Evolutionary conservation across 1,140 invertebrate genomes (phyloP).

Genomic region (Carposina sasakii): DNA sequence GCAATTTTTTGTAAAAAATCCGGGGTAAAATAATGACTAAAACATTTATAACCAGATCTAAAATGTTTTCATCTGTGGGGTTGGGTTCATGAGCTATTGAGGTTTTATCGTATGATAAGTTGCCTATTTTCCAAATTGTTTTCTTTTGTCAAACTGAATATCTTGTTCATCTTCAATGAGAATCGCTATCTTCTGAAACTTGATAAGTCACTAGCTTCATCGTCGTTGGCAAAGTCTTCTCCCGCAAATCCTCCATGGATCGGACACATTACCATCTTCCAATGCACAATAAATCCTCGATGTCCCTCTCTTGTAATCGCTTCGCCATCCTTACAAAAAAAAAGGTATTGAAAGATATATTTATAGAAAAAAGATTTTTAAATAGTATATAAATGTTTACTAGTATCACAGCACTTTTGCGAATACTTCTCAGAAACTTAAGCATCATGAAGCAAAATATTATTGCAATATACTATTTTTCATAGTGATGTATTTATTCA

Average conservation of each 20-base stretch:
- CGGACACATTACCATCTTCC: slow-evolving; percentile 35
- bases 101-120: slow-evolving; percentile 26
- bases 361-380: slow-evolving; percentile 34
- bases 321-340: slow-evolving; percentile 26
- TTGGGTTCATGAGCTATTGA: slow-evolving; percentile 27
- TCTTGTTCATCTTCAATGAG: slow-evolving; percentile 27
- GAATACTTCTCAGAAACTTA: no score
- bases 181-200: no score
- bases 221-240: slow-evolving; percentile 30
- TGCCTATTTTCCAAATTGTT: slow-evolving; percentile 37
- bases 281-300: slow-evolving; percentile 30
- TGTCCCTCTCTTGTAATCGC: slow-evolving; percentile 34
- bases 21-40: slow-evolving; percentile 28
- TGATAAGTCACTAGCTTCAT: no score
- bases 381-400: no score
- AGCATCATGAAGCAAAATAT: no score
- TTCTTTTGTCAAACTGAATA: slow-evolving; percentile 37
- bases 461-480: slow-evolving; percentile 30
- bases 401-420: no score
- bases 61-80: slow-evolving; percentile 27
- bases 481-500: slow-evolving; percentile 39
- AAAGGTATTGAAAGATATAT: slow-evolving; percentile 32
- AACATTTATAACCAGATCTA: slow-evolving; percentile 34
- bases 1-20: slow-evolving; percentile 34
- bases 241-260: slow-evolving; percentile 30